These are phyloP conservation scores for Lasioglossum figueresi DNA, from an alignment of 2,888 invertebrate genomes.

Conservation along the genomic window DNA sequence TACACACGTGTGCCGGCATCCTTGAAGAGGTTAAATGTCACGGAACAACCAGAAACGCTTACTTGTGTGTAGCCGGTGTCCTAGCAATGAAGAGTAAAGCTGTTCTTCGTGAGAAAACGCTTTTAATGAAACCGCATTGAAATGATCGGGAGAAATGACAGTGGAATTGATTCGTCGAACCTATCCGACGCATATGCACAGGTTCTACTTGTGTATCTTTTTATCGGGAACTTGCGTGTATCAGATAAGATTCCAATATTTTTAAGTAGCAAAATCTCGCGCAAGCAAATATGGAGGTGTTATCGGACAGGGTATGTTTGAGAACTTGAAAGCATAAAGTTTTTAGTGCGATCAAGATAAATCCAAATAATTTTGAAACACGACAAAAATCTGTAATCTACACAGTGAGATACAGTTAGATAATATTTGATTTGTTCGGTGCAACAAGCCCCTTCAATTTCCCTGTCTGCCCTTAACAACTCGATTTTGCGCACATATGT, in stretches of 20 bases:
- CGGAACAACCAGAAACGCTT: not conserved
- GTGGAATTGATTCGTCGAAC: not conserved
- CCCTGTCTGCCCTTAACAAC: not conserved
- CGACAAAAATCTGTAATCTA: not conserved
- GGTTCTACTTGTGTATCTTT: not conserved
- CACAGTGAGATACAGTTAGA: not conserved
- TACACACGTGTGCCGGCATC: slow-evolving; percentile 8
- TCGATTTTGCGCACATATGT: not conserved
- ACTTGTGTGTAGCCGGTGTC: not conserved
- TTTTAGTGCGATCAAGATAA: not conserved
- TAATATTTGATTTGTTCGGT: not conserved
- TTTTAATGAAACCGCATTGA: not conserved
- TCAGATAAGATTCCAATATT: not conserved
- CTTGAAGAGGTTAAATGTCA: not conserved
- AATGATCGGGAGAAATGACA: not conserved
- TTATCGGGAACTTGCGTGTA: not conserved
- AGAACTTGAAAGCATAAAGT: not conserved
- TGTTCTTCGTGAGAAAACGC: not conserved
- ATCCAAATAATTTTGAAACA: not conserved
- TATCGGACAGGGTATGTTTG: not conserved
- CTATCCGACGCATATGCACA: not conserved
- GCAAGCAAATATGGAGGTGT: not conserved
- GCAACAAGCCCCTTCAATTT: not conserved
- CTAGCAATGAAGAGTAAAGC: not conserved
- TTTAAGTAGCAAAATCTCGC: not conserved